A percentile compares a stretch with the other conserved stretches of the same genome.
These are phyloP conservation scores for Gryon sp. DNA, from an alignment of 1,140 invertebrate genomes.

Conservation along the genomic window DNA sequence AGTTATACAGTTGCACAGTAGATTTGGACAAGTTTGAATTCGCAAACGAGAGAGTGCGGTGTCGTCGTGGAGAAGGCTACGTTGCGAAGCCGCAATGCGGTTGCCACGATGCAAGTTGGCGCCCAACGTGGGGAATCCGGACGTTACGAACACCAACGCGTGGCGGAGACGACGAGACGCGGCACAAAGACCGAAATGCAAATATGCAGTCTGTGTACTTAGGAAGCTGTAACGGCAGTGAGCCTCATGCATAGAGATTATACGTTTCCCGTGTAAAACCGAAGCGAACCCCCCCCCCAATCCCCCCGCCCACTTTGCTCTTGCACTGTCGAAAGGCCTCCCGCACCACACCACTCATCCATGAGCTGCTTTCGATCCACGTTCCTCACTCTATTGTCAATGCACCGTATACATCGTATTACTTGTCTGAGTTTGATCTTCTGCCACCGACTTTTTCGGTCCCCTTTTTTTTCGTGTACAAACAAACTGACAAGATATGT, in stretches of 20 bases:
- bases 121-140: constrained; percentile 58
- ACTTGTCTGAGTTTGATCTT: constrained; percentile 20
- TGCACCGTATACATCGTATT: constrained; percentile 26
- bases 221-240: constrained; percentile 75
- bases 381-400: constrained; percentile 22
- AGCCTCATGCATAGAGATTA: constrained; percentile 78
- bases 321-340: neutral
- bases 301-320: constrained; percentile 5
- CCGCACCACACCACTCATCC: constrained; percentile 1
- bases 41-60: constrained; percentile 16
- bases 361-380: constrained; percentile 1
- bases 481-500: too few relatives aligned
- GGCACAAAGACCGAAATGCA: constrained; percentile 78
- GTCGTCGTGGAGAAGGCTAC: constrained; percentile 29
- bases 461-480: constrained; percentile 9
- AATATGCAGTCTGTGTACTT: constrained; percentile 78
- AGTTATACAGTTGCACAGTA: too few relatives aligned
- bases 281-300: constrained; percentile 55
- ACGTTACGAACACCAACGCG: constrained; percentile 64
- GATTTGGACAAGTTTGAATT: constrained; percentile 10
- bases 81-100: constrained; percentile 72
- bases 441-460: neutral
- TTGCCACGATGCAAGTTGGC: constrained; percentile 70
- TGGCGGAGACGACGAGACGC: too few relatives aligned
- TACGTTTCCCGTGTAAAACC: constrained; percentile 74